Percentiles rank a stretch among this genome's conserved stretches.
phyloP scores from a whole-genome alignment of 2,888 invertebrate species.

The Drosophila paucipuncta region DNA sequence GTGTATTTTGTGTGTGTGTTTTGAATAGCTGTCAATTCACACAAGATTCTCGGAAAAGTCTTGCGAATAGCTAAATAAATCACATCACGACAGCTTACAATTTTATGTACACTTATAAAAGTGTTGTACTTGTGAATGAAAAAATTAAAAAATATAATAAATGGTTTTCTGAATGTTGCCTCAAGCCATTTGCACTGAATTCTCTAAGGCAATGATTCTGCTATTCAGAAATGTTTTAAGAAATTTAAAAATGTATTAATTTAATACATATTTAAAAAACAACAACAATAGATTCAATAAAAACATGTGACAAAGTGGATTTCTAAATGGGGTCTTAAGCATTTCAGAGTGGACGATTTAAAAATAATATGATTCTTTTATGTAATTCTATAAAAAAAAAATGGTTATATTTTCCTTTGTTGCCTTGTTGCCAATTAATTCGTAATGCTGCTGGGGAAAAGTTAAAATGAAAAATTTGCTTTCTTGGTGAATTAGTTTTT shows the following conservation, averaged over 20 bases:
- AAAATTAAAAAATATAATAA: background rate
- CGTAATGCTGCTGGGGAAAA: slow-evolving; percentile 1
- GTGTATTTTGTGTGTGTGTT: background rate
- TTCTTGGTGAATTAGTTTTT: slow-evolving; percentile 1
- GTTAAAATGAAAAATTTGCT: slow-evolving; percentile 3
- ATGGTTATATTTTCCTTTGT: background rate
- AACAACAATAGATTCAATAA: background rate
- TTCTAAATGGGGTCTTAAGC: background rate
- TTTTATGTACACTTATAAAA: background rate
- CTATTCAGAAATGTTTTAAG: background rate
- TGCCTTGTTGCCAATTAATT: slow-evolving; percentile 28
- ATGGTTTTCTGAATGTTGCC: background rate
- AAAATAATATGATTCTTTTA: background rate
- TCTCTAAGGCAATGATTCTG: background rate
- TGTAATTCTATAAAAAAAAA: background rate
- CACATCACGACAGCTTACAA: slow-evolving; percentile 2
- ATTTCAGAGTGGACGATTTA: background rate
- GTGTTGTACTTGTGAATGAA: background rate
- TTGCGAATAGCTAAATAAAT: slow-evolving; percentile 5
- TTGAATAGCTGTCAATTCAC: background rate
- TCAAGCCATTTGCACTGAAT: background rate
- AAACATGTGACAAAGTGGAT: background rate
- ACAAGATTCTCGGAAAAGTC: background rate
- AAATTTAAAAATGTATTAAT: background rate
- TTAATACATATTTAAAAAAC: background rate